These are phyloP conservation scores for Megamerina dolium DNA, from an alignment of 2,888 invertebrate genomes.

Conservation along the genomic window DNA sequence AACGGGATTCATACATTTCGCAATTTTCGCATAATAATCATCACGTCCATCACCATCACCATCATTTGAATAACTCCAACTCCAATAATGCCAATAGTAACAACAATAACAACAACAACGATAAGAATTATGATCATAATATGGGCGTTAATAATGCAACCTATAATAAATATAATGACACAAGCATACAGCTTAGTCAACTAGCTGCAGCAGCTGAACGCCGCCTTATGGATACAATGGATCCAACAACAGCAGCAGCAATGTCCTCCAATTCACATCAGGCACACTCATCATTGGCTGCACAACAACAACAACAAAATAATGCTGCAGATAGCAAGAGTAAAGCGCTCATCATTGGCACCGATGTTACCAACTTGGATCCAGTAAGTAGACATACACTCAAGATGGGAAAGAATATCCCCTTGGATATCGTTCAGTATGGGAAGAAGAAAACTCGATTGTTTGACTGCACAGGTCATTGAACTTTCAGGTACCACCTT, in stretches of 20 bases:
- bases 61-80: constrained; percentile 47
- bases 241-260: constrained; percentile 14
- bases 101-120: constrained; percentile 22
- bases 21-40: too few species aligned
- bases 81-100: constrained; percentile 30
- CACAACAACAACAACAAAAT: constrained; percentile 22
- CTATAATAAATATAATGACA: constrained; percentile 45
- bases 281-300: constrained; percentile 19
- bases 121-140: constrained; percentile 18
- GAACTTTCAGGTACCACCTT: too few species aligned
- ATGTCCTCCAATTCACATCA: constrained; percentile 11
- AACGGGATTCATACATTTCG: constrained; percentile 40
- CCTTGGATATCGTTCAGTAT: too few species aligned
- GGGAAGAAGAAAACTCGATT: too few species aligned
- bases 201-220: constrained; percentile 15
- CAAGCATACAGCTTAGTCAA: constrained; percentile 41
- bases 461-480: too few species aligned
- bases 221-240: constrained; percentile 34
- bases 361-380: constrained; percentile 60
- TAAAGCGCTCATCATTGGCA: constrained; percentile 62
- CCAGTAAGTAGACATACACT: constrained; percentile 53
- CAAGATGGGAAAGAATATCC: too few species aligned
- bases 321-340: constrained; percentile 48
- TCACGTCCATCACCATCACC: constrained; percentile 45
- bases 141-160: constrained; percentile 34